These are phyloP conservation scores for Borostomias antarcticus DNA, from an alignment of 2,797 vertebrate genomes.

Conservation along the genomic window DNA sequence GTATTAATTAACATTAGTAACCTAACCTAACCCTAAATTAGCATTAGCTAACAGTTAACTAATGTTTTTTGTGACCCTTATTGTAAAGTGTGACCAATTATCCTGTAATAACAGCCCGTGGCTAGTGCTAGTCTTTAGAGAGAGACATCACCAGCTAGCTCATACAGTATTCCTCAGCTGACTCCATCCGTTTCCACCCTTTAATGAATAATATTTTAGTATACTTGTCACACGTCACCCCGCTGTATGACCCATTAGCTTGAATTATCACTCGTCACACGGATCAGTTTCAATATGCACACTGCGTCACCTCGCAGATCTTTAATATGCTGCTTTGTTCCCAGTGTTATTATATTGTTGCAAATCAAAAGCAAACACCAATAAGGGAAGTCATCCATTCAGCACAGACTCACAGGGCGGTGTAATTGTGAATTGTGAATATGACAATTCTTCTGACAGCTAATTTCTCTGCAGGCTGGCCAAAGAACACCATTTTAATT, in stretches of 20 bases:
- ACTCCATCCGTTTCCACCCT: too few species aligned
- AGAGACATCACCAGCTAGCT: too few species aligned
- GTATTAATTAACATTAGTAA: too few species aligned
- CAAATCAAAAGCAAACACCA: conserved; percentile 20
- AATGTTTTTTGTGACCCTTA: too few species aligned
- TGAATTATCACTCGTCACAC: not conserved
- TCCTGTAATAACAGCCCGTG: too few species aligned
- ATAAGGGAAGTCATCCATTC: conserved; percentile 5
- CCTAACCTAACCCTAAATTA: too few species aligned
- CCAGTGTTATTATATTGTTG: conserved; percentile 11
- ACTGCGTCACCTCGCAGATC: conserved; percentile 7
- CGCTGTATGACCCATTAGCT: not conserved
- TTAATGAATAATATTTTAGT: too few species aligned
- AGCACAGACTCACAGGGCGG: conserved; percentile 6
- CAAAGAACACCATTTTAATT: conserved; percentile 40
- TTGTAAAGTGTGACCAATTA: too few species aligned
- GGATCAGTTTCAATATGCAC: not conserved
- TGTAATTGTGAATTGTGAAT: conserved; percentile 12
- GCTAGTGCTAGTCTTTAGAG: too few species aligned
- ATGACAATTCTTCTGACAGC: conserved; percentile 25
- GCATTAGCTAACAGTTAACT: too few species aligned
- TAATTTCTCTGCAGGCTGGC: conserved; percentile 28
- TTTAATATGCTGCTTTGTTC: conserved; percentile 3
- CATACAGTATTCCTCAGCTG: too few species aligned
- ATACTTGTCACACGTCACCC: too few species aligned